Evolutionary conservation across 2,113 vertebrate species (phyloP).

Genomic region (Regulus satrapa): DNA sequence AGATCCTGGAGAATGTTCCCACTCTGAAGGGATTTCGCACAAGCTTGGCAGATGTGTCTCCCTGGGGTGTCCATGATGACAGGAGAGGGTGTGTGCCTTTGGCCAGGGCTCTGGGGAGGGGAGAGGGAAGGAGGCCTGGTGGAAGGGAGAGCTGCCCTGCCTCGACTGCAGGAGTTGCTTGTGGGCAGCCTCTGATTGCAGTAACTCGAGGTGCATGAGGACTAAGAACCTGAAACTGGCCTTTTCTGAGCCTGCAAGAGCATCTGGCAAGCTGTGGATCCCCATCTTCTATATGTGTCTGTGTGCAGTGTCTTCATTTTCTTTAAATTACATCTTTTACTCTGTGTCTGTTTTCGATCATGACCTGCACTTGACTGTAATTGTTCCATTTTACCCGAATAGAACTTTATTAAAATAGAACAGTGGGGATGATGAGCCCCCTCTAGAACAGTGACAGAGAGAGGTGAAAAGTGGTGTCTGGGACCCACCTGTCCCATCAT

Average conservation of each 20-base stretch:
- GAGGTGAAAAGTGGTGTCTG: not conserved
- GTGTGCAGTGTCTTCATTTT: not conserved
- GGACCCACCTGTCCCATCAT: not conserved
- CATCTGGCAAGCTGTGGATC: not conserved
- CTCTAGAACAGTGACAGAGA: not conserved
- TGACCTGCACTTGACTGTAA: not conserved
- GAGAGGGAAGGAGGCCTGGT: not conserved
- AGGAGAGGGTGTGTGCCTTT: not conserved
- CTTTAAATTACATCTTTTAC: not conserved
- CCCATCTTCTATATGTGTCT: not conserved
- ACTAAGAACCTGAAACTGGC: not conserved
- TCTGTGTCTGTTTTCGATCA: not conserved
- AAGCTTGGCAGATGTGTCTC: not conserved
- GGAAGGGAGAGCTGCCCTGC: not conserved
- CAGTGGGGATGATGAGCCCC: accelerated
- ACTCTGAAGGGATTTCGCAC: not conserved
- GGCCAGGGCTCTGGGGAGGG: not conserved
- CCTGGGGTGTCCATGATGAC: not conserved
- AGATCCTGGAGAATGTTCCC: not conserved
- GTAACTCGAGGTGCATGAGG: not conserved
- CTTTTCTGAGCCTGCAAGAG: not conserved
- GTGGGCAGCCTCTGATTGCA: not conserved
- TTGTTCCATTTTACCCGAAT: not conserved
- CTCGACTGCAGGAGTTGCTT: not conserved
- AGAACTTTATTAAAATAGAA: not conserved